Conservation (phyloP, 2,888 invertebrate species). For the Xestia sexstrigata region DNA sequence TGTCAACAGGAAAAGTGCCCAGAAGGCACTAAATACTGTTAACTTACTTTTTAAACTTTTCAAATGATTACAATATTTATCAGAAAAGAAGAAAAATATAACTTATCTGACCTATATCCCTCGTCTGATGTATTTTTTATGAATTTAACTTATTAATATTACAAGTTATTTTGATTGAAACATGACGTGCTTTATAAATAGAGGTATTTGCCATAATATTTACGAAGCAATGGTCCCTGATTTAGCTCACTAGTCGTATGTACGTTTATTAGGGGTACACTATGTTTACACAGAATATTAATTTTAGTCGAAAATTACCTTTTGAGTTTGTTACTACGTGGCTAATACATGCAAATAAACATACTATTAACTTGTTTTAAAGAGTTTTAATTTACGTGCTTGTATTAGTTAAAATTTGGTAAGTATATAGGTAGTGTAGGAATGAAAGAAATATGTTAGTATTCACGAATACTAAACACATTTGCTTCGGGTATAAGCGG, state of each 20-base stretch:
- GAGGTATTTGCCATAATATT: constrained; percentile 36
- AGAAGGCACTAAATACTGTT: not conserved
- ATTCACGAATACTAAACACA: not conserved
- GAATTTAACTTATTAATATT: not conserved
- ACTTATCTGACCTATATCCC: not conserved
- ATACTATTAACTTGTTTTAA: not conserved
- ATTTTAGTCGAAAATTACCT: too few relatives aligned
- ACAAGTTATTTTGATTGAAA: constrained; percentile 25
- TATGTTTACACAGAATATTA: constrained; percentile 23
- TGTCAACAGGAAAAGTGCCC: too few relatives aligned
- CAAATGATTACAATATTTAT: not conserved
- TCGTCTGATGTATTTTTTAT: not conserved
- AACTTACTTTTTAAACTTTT: not conserved
- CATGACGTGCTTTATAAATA: constrained; percentile 23
- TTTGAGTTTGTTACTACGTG: constrained; percentile 11
- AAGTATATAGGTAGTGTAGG: not conserved
- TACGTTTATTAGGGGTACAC: not conserved
- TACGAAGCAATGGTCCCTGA: constrained; percentile 15
- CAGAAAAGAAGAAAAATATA: not conserved
- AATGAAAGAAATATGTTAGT: not conserved
- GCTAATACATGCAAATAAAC: too few relatives aligned
- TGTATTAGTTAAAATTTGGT: not conserved
- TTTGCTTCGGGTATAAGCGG: not conserved
- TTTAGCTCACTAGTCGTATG: constrained; percentile 23
- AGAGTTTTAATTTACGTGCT: not conserved